Evolutionary conservation across 2,113 vertebrate species (phyloP), one percentile per base, ranked within the genome.

Genomic region (Lepisosteus oculatus): DNA sequence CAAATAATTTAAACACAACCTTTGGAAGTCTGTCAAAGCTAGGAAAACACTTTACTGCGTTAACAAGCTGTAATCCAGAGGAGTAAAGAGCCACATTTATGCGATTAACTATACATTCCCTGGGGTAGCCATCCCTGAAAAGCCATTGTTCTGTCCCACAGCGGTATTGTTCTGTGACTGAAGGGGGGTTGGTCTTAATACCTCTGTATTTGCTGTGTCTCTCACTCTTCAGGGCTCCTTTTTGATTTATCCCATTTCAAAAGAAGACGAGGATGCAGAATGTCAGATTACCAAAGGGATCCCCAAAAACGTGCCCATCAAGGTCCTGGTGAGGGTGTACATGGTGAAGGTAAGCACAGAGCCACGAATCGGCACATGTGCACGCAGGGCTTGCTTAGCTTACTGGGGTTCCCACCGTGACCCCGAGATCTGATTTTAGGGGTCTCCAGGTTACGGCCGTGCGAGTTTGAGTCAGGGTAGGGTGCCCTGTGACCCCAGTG

Each of bases 271-370:
- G 0, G 89, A 95, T 43, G 85, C 83, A 67, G 80, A 76, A 2
- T 79, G 79, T 77, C 91, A 72, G 77, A 91, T 99, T 70, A 93
- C 88, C 61, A 85, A 68, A 8, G 93, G 95, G 0, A 79, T 97
- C 70, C 97, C 95, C 64, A 92, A 92, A 80, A 99, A 99, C 76
- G 80, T 89, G 8, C 90, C 95, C 7, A 78, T 97, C 74, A 98
- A 96, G 83, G 92, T 97, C 55, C 91, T 98, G 68, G 83, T 96
- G 3, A 87, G 95, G 81, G 85, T 97, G 70, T 98, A 99, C 80
- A 76, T 98, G 0, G 73, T 98, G 41, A 97, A 98, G 93, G 97
- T 97, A 72, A 86, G 89, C 70, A 44, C 43, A 51, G 5, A 51
- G 9, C 5, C 47, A 51, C 47, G 47, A 51, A 51, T 29, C 29